These are phyloP conservation scores for Tipula unca DNA, from an alignment of 2,888 invertebrate species.

Conservation along the genomic window DNA sequence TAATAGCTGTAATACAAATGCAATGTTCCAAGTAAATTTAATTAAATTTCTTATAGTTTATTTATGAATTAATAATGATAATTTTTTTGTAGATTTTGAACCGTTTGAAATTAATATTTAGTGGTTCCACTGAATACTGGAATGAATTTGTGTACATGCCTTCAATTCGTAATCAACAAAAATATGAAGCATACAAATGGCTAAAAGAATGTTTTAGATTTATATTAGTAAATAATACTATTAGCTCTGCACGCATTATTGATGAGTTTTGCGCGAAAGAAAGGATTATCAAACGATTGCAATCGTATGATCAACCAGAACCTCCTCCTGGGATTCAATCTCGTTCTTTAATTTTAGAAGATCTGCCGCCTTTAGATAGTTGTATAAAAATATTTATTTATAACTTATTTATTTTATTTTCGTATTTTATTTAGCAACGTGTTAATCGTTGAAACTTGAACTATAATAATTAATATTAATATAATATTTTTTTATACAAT, in stretches of 20 bases:
- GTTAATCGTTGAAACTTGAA: no score
- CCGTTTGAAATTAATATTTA: conserved; percentile 53
- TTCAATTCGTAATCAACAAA: conserved; percentile 46
- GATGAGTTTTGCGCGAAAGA: conserved; percentile 42
- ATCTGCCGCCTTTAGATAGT: neutral
- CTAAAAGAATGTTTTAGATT: conserved; percentile 45
- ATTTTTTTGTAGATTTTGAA: conserved; percentile 46
- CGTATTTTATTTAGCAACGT: no score
- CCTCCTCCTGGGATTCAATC: conserved; percentile 34
- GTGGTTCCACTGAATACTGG: conserved; percentile 55
- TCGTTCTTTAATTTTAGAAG: neutral
- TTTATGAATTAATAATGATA: conserved; percentile 14
- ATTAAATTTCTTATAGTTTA: neutral
- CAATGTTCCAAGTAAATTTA: conserved; percentile 36
- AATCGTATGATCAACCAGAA: conserved; percentile 54
- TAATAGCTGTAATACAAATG: conserved; percentile 35
- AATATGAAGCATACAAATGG: conserved; percentile 48
- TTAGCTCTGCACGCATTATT: neutral
- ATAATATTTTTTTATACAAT: no score
- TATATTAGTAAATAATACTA: conserved; percentile 31
- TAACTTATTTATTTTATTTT: no score
- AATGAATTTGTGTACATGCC: conserved; percentile 56
- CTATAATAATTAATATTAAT: no score
- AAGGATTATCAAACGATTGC: conserved; percentile 50
- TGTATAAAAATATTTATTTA: conserved; percentile 14